Conservation (phyloP, 2,113 vertebrate species). For the Melanerpes formicivorus region DNA sequence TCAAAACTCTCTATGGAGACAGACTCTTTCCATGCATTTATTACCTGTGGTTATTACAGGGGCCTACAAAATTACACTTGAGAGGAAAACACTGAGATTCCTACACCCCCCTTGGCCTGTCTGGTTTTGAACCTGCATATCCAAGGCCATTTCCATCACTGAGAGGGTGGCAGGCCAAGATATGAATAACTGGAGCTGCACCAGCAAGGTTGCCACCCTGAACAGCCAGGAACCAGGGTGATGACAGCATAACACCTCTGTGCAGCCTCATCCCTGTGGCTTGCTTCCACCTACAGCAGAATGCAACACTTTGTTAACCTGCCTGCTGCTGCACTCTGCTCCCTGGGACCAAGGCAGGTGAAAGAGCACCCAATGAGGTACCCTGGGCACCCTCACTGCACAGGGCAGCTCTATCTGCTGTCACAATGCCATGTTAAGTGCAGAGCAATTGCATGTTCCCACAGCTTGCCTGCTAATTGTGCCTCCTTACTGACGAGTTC, state of each 20-base stretch:
- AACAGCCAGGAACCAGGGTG: accelerated
- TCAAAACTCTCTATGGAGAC: background rate
- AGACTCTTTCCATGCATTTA: background rate
- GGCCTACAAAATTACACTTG: background rate
- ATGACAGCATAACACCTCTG: background rate
- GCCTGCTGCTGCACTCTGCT: background rate
- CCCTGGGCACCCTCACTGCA: background rate
- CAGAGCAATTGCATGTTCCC: background rate
- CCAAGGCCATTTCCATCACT: background rate
- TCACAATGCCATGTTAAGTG: background rate
- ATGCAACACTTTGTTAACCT: background rate
- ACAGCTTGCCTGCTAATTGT: constrained; percentile 37
- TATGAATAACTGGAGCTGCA: background rate
- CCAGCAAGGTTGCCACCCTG: background rate
- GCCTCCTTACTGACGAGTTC: background rate
- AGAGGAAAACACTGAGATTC: background rate
- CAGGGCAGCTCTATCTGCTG: background rate
- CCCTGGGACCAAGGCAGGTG: background rate
- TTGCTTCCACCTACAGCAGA: background rate
- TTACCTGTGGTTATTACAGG: background rate
- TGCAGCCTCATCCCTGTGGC: background rate
- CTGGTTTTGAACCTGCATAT: background rate
- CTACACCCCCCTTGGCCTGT: background rate
- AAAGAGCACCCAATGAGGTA: background rate
- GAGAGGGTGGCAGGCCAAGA: background rate